Percentiles rank a stretch among this genome's conserved stretches.
These are phyloP conservation scores for Menidia beryllina DNA, from an alignment of 2,113 vertebrate species.

Conservation along the genomic window DNA sequence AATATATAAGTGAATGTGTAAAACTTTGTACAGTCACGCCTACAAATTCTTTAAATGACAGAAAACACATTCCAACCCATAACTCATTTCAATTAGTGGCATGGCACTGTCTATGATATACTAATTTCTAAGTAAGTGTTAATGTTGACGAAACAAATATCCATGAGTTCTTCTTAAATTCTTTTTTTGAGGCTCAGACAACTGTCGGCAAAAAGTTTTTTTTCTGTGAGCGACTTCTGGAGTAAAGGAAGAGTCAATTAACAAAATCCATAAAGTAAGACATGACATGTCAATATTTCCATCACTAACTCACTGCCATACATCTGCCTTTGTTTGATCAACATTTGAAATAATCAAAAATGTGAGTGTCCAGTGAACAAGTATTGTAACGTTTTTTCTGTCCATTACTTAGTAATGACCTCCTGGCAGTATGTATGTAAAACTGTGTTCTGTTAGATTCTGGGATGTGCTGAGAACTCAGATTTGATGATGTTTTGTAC, in stretches of 20 bases:
- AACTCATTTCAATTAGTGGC: constrained; percentile 52
- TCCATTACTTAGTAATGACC: no score
- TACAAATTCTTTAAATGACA: constrained; percentile 54
- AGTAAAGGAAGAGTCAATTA: neutral
- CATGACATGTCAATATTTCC: neutral
- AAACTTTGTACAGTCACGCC: constrained; percentile 48
- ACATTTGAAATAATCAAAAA: neutral
- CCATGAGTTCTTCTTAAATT: constrained; percentile 22
- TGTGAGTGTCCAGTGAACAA: neutral
- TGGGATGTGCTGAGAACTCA: neutral
- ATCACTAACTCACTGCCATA: neutral
- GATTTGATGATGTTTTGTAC: neutral
- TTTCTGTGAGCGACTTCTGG: neutral
- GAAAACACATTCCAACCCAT: constrained; percentile 39
- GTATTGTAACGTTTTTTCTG: no score
- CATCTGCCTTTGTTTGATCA: no score
- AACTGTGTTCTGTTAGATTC: neutral
- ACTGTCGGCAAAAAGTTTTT: neutral
- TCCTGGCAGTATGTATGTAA: neutral
- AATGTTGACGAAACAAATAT: constrained; percentile 30
- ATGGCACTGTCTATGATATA: constrained; percentile 27
- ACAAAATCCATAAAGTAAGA: neutral
- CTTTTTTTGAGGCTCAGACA: neutral
- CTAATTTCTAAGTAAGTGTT: constrained; percentile 28
- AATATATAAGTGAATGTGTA: constrained; percentile 47